phyloP scores from a whole-genome alignment of 2,113 vertebrate genomes.

The Callopanchax toddi region DNA sequence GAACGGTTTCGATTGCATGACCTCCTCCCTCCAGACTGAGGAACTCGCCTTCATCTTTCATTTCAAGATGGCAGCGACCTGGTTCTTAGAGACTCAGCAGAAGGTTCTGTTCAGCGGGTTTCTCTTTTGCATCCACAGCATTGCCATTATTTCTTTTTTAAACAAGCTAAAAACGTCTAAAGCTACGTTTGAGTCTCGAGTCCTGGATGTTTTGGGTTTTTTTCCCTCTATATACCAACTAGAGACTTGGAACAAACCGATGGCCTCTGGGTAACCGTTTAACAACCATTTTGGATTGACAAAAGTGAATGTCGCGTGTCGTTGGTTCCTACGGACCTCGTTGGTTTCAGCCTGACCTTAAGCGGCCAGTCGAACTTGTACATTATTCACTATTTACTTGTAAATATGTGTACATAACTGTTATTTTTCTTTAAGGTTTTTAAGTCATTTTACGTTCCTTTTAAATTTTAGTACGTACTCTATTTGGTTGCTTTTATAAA shows the following conservation, averaged over 20 bases:
- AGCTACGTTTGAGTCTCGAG: conserved; percentile 27
- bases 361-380: conserved; percentile 69
- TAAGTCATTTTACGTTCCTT: conserved; percentile 66
- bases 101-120: conserved; percentile 43
- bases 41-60: background rate
- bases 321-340: conserved; percentile 66
- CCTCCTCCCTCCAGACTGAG: conserved; percentile 95
- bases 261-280: conserved; percentile 36
- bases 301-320: conserved; percentile 68
- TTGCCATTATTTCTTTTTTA: conserved; percentile 32
- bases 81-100: background rate
- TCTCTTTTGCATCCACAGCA: conserved; percentile 38
- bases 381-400: conserved; percentile 64
- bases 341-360: conserved; percentile 51
- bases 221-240: conserved; percentile 1
- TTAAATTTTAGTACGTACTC: conserved; percentile 66
- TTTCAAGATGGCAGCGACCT: conserved; percentile 13
- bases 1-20: conserved; percentile 97
- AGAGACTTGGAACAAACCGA: conserved; percentile 48
- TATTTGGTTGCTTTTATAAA: conserved; percentile 68
- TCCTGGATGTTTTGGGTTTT: conserved; percentile 46
- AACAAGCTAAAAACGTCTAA: too few species aligned
- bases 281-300: conserved; percentile 51
- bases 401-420: conserved; percentile 75
- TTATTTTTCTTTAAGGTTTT: conserved; percentile 64